Evolutionary conservation across 2,113 vertebrate genomes (phyloP).

Genomic region (Cyprinodon tularosa): DNA sequence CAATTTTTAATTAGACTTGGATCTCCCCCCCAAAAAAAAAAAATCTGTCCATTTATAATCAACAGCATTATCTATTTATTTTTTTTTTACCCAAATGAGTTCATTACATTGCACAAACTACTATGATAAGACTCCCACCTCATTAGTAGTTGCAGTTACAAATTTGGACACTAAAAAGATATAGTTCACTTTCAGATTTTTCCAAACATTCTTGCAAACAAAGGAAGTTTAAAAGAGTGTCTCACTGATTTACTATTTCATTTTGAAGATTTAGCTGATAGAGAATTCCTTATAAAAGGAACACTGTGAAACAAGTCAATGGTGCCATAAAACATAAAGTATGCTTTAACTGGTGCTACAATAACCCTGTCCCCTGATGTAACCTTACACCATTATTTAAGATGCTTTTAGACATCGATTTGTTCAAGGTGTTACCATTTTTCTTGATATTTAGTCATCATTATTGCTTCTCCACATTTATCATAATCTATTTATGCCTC

Average conservation of each 20-base stretch:
- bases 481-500: slow-evolving; percentile 25
- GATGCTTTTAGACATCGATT: slow-evolving; percentile 11
- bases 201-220: slow-evolving; percentile 9
- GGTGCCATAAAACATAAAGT: slow-evolving; percentile 1
- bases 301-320: slow-evolving; percentile 3
- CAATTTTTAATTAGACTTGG: not conserved
- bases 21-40: too few species aligned
- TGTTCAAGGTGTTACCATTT: slow-evolving; percentile 3
- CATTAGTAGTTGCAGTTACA: slow-evolving; percentile 3
- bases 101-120: slow-evolving; percentile 26
- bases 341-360: not conserved
- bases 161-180: slow-evolving; percentile 5
- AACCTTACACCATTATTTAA: slow-evolving; percentile 1
- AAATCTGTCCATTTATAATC: too few species aligned
- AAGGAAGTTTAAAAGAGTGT: slow-evolving; percentile 3
- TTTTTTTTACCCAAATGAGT: not conserved
- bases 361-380: slow-evolving; percentile 1
- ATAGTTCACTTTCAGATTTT: slow-evolving; percentile 13
- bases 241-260: slow-evolving; percentile 1
- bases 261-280: not conserved
- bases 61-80: not conserved
- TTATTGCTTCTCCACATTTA: slow-evolving; percentile 65
- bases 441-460: slow-evolving; percentile 17
- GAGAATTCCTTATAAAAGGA: not conserved
- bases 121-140: not conserved